Conservation (phyloP, 2,797 vertebrate species). For the Ibycter americanus region DNA sequence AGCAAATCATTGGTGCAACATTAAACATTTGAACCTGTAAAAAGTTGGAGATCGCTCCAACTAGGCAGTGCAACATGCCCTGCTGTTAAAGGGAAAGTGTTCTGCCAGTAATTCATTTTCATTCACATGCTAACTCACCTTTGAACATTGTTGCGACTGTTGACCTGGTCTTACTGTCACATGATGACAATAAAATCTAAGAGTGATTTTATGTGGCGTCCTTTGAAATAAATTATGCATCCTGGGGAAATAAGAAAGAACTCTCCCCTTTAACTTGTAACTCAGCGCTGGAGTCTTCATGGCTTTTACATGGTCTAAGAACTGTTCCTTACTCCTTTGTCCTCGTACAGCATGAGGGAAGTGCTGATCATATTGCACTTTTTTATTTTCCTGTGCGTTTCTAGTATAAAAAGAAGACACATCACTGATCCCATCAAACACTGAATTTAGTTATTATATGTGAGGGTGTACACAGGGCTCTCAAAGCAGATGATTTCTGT, state of each 20-base stretch:
- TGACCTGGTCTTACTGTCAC: not conserved
- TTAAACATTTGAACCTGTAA: not conserved
- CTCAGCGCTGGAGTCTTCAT: not conserved
- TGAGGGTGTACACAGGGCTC: not conserved
- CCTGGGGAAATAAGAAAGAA: not conserved
- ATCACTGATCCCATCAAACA: not conserved
- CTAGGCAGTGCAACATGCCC: not conserved
- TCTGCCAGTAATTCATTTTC: not conserved
- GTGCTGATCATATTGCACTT: not conserved
- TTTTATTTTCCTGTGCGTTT: not conserved
- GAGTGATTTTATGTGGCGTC: not conserved
- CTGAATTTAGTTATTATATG: not conserved
- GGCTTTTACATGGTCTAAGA: not conserved
- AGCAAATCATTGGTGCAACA: not conserved
- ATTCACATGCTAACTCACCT: not conserved
- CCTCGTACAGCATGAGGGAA: not conserved
- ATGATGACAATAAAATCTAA: not conserved
- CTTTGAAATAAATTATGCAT: not conserved
- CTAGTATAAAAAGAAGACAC: not conserved
- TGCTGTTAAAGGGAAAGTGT: not conserved
- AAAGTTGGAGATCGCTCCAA: not conserved
- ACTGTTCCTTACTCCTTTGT: not conserved
- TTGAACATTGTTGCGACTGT: not conserved
- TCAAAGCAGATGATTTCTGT: not conserved
- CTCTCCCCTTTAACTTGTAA: not conserved